Conservation (phyloP, 2,797 vertebrate genomes). For the Chaenodraco wilsoni region DNA sequence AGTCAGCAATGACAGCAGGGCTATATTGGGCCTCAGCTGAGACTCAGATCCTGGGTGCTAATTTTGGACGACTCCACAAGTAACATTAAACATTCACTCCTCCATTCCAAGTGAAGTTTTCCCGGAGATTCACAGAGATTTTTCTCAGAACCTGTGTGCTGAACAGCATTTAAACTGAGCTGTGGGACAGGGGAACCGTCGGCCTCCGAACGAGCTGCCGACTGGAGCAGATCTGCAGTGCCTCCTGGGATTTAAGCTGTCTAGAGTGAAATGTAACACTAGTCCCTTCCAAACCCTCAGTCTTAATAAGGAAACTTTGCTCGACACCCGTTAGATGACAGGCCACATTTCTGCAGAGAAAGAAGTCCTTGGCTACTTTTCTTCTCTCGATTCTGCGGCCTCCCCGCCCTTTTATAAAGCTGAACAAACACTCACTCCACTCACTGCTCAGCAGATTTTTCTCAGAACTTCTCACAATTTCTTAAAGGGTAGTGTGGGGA, state of each 20-base stretch:
- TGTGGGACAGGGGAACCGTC: conserved; percentile 34
- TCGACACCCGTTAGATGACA: conserved; percentile 62
- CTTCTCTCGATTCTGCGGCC: conserved; percentile 60
- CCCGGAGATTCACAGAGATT: conserved; percentile 29
- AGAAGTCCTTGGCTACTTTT: conserved; percentile 53
- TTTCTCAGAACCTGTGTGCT: conserved; percentile 7
- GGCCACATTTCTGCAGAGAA: conserved; percentile 60
- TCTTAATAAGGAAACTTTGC: conserved; percentile 78
- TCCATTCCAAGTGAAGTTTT: conserved; percentile 12
- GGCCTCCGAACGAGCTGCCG: conserved; percentile 51
- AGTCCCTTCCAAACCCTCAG: conserved; percentile 61
- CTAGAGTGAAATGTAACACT: conserved; percentile 69
- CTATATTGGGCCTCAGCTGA: conserved; percentile 79
- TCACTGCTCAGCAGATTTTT: conserved; percentile 62
- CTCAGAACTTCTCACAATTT: conserved; percentile 52
- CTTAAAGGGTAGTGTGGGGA: conserved; percentile 43
- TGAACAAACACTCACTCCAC: conserved; percentile 77
- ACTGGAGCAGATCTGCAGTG: conserved; percentile 66
- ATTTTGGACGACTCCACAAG: conserved; percentile 74
- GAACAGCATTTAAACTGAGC: conserved; percentile 35
- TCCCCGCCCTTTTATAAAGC: conserved; percentile 75
- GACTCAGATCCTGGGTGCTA: conserved; percentile 68
- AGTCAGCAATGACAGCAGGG: conserved; percentile 76
- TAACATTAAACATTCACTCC: conserved; percentile 50
- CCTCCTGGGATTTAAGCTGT: conserved; percentile 67